A percentile compares a stretch with the other conserved stretches of the same genome.
Conservation (phyloP, 1,140 invertebrate species). For the Zophobas morio region DNA sequence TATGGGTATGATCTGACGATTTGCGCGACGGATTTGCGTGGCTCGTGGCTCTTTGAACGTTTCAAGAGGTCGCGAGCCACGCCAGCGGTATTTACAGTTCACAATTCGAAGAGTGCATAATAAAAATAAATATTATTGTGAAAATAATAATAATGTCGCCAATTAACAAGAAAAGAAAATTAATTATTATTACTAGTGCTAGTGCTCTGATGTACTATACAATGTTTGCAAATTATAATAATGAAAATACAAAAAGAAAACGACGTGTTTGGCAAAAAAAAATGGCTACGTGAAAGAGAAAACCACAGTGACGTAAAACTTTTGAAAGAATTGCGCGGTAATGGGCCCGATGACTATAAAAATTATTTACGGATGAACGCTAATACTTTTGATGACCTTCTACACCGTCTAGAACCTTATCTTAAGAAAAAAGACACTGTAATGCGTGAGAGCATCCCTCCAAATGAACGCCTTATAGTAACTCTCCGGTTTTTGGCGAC, state of each 20-base stretch:
- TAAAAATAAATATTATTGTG: no score
- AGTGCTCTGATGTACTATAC: no score
- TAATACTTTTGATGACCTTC: constrained; percentile 7
- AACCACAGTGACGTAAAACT: constrained; percentile 14
- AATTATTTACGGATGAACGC: constrained; percentile 37
- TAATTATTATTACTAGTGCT: no score
- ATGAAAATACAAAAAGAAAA: neutral
- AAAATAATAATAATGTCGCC: no score
- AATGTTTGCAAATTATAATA: no score
- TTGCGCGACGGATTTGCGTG: neutral
- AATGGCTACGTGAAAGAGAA: constrained; percentile 13
- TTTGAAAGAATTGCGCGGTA: constrained; percentile 22
- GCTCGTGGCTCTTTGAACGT: neutral
- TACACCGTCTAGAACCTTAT: constrained; percentile 16
- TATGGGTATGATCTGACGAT: neutral
- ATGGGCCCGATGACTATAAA: constrained; percentile 31
- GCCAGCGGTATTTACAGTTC: neutral
- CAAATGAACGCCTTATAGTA: constrained; percentile 54
- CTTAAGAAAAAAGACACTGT: constrained; percentile 59
- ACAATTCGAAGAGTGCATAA: neutral
- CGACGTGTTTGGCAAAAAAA: constrained; percentile 18
- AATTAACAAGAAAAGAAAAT: no score
- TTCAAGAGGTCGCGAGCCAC: neutral
- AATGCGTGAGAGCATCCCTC: constrained; percentile 55
- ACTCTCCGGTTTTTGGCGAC: constrained; percentile 61